Evolutionary conservation across 2,797 vertebrate genomes (phyloP), one percentile per base, ranked within the genome.

Genomic region (Psittacula echo): DNA sequence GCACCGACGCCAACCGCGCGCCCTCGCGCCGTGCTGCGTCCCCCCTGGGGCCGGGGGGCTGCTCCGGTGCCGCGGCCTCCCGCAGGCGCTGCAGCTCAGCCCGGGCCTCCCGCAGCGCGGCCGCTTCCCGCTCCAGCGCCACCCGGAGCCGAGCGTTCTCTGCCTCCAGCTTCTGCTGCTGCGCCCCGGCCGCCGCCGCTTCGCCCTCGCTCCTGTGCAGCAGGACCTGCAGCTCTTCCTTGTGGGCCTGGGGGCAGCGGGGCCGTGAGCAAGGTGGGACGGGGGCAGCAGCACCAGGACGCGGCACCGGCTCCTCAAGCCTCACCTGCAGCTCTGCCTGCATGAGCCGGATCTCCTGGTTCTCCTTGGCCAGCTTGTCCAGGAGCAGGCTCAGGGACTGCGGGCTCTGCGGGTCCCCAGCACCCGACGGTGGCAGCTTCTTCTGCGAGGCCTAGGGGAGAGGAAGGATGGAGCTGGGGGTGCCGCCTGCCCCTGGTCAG

Each of bases 321-420:
- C 97, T 70, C 92, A 99, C 99, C 99, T 99, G 98, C 89, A 99
- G 97, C 93, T 98, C 98, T 0, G 98, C 98, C 94, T 99, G 98
- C 83, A 99, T 97, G n/a, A 97, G 94, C 82, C 98, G 97, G 85
- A 99, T 98, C 61, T 98, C 98, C 93, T 98, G 97, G 90, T 97
- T 98, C 95, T 98, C 99, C 93, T 98, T 98, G 75, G 97, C 98
- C 72, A 99, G 95, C 84, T 98, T 98, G 96, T 98, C 98, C 68
- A 99, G 95, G 60, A 98, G 97, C 15, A 98, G 96, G 67, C 97
- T 97, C 95, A 98, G 80, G 26, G 95, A 94, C 44, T 98, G 95
- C 44, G 98, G 5, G 26, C 78, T 97, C 47, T 85, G 95, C 1
- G 88, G 34, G 8, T 85, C 87, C 9, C 80, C 87, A 0, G 87